Percentiles rank a stretch among this genome's conserved stretches.
phyloP scores from a whole-genome alignment of 2,888 invertebrate species.

The Tiphia femorata region DNA sequence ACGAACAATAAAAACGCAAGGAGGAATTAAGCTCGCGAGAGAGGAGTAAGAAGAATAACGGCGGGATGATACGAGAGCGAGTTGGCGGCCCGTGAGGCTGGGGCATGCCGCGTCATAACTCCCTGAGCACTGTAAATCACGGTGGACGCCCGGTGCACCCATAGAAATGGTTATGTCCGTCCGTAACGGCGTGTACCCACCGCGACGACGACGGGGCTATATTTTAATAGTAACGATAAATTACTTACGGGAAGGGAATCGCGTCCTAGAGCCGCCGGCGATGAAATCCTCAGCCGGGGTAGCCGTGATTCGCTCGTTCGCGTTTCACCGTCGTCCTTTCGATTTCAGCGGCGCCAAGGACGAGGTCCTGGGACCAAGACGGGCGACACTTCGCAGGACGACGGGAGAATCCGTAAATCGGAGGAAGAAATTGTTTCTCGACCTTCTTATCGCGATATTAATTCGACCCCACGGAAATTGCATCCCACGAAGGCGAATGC shows the following conservation, averaged over 20 bases:
- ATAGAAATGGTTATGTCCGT: conserved; percentile 66
- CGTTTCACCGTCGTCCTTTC: neutral
- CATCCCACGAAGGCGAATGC: too few relatives aligned
- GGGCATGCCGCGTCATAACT: conserved; percentile 62
- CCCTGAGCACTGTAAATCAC: conserved; percentile 64
- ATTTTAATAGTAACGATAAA: conserved; percentile 67
- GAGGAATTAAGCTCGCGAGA: too few relatives aligned
- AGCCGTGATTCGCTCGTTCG: neutral
- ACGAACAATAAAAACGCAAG: too few relatives aligned
- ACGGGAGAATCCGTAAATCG: too few relatives aligned
- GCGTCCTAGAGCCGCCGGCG: conserved; percentile 47
- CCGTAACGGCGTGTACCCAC: conserved; percentile 62
- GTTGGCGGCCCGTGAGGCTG: conserved; percentile 48
- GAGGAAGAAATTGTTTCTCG: too few relatives aligned
- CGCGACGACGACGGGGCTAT: conserved; percentile 62
- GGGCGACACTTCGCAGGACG: too few relatives aligned
- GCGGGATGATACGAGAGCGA: neutral
- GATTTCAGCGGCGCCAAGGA: neutral
- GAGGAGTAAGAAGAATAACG: neutral
- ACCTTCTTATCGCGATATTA: too few relatives aligned
- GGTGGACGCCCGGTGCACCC: conserved; percentile 63
- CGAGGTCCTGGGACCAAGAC: too few relatives aligned
- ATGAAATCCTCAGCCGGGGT: conserved; percentile 53
- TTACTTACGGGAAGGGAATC: conserved; percentile 57
- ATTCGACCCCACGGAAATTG: too few relatives aligned